These are phyloP conservation scores for Brachionus sp. DNA, from an alignment of 1,140 invertebrate species.

Conservation along the genomic window DNA sequence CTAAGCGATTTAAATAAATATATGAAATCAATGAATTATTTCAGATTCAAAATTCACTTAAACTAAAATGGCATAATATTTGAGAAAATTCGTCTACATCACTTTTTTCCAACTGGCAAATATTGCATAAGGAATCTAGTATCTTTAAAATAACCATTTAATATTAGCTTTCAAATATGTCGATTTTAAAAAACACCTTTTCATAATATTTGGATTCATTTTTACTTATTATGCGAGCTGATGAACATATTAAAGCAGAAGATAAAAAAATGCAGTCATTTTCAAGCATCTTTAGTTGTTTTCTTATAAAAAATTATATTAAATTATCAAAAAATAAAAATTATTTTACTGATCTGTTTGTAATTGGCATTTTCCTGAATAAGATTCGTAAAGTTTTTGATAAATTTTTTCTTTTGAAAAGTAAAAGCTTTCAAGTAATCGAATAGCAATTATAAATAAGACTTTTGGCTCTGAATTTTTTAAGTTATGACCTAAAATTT, in stretches of 20 bases:
- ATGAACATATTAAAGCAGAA: background rate
- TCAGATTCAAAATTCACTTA: background rate
- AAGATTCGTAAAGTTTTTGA: background rate
- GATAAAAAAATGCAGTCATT: background rate
- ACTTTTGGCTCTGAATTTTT: background rate
- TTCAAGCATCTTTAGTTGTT: background rate
- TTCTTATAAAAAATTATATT: background rate
- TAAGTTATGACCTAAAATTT: slow-evolving; percentile 35
- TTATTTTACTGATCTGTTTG: background rate
- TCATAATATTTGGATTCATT: background rate
- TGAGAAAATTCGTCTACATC: background rate
- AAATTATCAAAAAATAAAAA: background rate
- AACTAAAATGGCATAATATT: background rate
- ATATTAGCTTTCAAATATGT: background rate
- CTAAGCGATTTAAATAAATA: no score
- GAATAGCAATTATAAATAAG: background rate
- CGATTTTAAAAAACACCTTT: background rate
- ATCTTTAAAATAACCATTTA: background rate
- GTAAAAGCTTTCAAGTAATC: slow-evolving; percentile 35
- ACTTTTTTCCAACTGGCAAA: background rate
- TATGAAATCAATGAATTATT: no score
- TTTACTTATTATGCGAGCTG: background rate
- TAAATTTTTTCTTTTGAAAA: background rate
- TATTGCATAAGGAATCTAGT: background rate
- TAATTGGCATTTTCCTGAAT: background rate